Conservation (phyloP, 2,888 invertebrate genomes). For the Byasa hedistus region DNA sequence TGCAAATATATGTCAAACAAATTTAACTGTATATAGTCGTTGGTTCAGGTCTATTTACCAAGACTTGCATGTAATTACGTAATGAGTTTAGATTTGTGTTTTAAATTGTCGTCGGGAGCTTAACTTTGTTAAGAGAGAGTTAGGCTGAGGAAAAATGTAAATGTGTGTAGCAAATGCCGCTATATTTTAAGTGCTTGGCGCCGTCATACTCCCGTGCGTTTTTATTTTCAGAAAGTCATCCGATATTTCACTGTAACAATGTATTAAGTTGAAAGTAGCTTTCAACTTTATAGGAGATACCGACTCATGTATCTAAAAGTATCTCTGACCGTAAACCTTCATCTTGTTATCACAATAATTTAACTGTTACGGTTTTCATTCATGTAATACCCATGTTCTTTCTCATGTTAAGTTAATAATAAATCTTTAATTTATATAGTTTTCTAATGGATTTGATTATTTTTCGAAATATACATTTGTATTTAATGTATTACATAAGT, state of each 20-base stretch:
- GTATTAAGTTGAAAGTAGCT: constrained; percentile 21
- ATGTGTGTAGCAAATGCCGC: constrained; percentile 12
- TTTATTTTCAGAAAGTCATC: constrained; percentile 6
- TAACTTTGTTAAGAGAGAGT: constrained; percentile 4
- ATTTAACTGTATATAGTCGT: background rate
- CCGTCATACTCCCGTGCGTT: constrained; percentile 11
- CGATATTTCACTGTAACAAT: constrained; percentile 16
- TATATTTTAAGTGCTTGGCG: constrained; percentile 11
- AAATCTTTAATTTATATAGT: too few relatives aligned
- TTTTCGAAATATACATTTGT: too few relatives aligned
- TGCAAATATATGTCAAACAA: too few relatives aligned
- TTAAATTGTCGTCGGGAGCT: constrained; percentile 13
- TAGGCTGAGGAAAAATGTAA: constrained; percentile 11
- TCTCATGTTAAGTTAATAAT: too few relatives aligned
- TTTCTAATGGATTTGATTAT: too few relatives aligned
- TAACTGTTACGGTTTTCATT: background rate
- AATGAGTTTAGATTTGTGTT: constrained; percentile 9
- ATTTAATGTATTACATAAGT: too few relatives aligned
- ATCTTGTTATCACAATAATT: background rate
- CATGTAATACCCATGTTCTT: background rate
- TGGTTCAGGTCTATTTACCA: constrained; percentile 1
- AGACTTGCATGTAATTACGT: background rate
- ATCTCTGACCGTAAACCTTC: background rate
- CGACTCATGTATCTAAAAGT: background rate
- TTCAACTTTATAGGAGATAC: constrained; percentile 15